Evolutionary conservation across 1,140 invertebrate genomes (phyloP).

Genomic region (Calycopis cecrops): DNA sequence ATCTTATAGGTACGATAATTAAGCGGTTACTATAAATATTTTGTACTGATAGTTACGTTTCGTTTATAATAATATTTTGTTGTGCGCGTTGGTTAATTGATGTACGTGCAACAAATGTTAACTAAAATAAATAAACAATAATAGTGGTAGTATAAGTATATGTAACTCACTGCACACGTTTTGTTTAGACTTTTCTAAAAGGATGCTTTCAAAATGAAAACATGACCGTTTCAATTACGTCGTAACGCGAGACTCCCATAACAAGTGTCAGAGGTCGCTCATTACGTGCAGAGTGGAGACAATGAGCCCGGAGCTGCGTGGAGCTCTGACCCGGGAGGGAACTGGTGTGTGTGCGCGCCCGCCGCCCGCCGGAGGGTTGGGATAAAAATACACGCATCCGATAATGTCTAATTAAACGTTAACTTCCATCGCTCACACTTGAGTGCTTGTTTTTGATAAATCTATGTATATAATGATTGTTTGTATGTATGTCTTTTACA

Average conservation of each 20-base stretch:
- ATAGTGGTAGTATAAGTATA: neutral
- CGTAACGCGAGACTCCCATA: slow-evolving; percentile 12
- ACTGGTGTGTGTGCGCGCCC: slow-evolving; percentile 11
- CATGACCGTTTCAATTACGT: slow-evolving; percentile 9
- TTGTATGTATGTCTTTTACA: no score
- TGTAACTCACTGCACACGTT: no score
- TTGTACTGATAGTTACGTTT: no score
- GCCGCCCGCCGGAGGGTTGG: neutral
- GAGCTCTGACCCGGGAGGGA: slow-evolving; percentile 27
- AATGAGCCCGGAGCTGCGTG: slow-evolving; percentile 38
- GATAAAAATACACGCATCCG: slow-evolving; percentile 16
- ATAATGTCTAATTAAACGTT: slow-evolving; percentile 8
- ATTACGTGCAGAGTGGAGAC: slow-evolving; percentile 43
- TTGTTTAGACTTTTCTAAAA: neutral
- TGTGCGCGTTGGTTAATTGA: no score
- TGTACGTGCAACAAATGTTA: no score
- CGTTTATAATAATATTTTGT: no score
- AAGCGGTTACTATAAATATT: no score
- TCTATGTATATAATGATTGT: no score
- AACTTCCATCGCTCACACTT: neutral
- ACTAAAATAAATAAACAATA: no score
- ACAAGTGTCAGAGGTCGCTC: slow-evolving; percentile 35
- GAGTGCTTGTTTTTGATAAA: neutral
- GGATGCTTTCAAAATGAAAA: slow-evolving; percentile 3
- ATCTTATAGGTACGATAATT: no score